Percentiles rank a stretch among this genome's conserved stretches.
phyloP scores from a whole-genome alignment of 1,140 invertebrate species.

The Drosophila ananassae region DNA sequence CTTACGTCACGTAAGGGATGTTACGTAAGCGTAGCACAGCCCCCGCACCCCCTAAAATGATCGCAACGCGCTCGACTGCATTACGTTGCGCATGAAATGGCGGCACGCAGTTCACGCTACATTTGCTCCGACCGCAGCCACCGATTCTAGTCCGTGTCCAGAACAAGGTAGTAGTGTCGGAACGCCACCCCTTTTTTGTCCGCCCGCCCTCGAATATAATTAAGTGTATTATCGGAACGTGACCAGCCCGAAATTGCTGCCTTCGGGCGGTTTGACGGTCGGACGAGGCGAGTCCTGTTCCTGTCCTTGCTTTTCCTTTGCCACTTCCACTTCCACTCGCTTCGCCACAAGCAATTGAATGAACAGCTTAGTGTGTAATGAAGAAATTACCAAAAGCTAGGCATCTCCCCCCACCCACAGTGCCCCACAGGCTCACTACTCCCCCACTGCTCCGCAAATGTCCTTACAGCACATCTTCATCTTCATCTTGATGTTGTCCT shows the following conservation, averaged over 20 bases:
- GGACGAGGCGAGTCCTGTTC: not conserved
- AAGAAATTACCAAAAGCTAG: slow-evolving; percentile 75
- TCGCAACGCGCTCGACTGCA: slow-evolving; percentile 66
- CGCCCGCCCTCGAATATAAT: slow-evolving; percentile 53
- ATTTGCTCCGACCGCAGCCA: slow-evolving; percentile 71
- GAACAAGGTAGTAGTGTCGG: slow-evolving; percentile 44
- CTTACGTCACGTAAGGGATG: slow-evolving; percentile 29
- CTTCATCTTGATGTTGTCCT: slow-evolving; percentile 44
- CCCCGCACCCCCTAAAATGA: slow-evolving; percentile 16
- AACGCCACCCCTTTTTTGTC: not conserved
- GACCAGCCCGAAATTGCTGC: slow-evolving; percentile 75
- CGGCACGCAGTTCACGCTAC: slow-evolving; percentile 80
- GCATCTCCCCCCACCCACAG: not conserved
- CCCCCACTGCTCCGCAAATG: not conserved
- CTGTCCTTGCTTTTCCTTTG: not conserved
- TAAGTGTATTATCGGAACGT: slow-evolving; percentile 78
- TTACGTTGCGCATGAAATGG: slow-evolving; percentile 77
- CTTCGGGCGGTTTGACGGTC: slow-evolving; percentile 24
- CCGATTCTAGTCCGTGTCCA: slow-evolving; percentile 57
- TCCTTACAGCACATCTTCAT: slow-evolving; percentile 29
- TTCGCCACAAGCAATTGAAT: slow-evolving; percentile 54
- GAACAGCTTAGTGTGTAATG: slow-evolving; percentile 77
- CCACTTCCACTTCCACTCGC: not conserved
- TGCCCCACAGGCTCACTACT: not conserved
- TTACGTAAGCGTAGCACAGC: slow-evolving; percentile 38